These are phyloP conservation scores for Drosophila affinis DNA, from an alignment of 2,888 invertebrate genomes.

Conservation along the genomic window DNA sequence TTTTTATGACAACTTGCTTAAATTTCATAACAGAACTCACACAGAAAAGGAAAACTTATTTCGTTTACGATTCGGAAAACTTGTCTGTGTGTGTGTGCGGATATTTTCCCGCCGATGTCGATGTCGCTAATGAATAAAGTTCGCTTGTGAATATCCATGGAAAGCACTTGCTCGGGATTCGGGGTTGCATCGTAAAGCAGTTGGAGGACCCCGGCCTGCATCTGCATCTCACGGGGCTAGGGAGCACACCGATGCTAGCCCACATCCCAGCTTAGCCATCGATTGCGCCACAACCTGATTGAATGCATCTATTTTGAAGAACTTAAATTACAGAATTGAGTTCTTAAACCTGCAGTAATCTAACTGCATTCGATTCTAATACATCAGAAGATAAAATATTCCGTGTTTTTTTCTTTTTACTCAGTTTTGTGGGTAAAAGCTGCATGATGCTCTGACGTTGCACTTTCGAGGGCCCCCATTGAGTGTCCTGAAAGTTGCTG, in stretches of 20 bases:
- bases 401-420: too few relatives aligned
- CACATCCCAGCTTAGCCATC: too few relatives aligned
- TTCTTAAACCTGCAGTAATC: background rate
- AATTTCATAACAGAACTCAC: conserved; percentile 67
- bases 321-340: background rate
- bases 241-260: too few relatives aligned
- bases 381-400: too few relatives aligned
- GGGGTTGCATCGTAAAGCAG: conserved; percentile 33
- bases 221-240: background rate
- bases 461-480: conserved; percentile 2
- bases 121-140: conserved; percentile 72
- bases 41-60: conserved; percentile 66
- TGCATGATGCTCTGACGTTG: background rate
- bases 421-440: background rate
- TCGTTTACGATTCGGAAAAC: conserved; percentile 50
- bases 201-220: background rate
- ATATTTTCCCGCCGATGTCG: conserved; percentile 35
- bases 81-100: conserved; percentile 47
- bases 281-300: too few relatives aligned
- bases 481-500: conserved; percentile 4
- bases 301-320: too few relatives aligned
- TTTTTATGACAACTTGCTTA: conserved; percentile 80
- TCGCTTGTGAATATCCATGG: conserved; percentile 61
- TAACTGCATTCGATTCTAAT: too few relatives aligned
- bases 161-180: conserved; percentile 2